Evolutionary conservation across 2,797 vertebrate species (phyloP).

Genomic region (Onychomys torridus): DNA sequence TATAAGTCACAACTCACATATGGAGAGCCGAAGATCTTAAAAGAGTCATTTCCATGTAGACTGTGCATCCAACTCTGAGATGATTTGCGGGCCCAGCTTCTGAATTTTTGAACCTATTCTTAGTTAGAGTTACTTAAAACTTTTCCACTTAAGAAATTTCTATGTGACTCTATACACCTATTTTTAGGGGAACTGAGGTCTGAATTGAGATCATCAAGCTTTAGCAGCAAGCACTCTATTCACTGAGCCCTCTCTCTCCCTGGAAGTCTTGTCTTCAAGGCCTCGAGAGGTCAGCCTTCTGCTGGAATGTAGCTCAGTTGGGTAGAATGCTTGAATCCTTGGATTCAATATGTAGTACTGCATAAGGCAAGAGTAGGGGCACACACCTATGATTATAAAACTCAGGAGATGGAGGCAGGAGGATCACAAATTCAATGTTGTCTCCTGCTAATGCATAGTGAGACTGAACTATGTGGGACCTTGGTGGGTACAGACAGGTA

Average conservation of each 20-base stretch:
- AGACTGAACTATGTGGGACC: background rate
- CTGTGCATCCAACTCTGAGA: background rate
- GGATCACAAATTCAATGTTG: background rate
- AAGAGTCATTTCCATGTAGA: no score
- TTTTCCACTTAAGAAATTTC: background rate
- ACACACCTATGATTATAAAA: no score
- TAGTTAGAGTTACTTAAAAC: background rate
- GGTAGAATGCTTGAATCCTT: background rate
- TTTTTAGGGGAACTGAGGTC: background rate
- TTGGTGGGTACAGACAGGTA: background rate
- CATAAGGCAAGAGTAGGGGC: background rate
- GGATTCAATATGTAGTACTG: background rate
- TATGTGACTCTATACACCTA: background rate
- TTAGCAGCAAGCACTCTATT: background rate
- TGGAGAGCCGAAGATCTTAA: background rate
- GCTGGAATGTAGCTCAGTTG: background rate
- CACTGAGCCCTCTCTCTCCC: background rate
- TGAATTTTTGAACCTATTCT: background rate
- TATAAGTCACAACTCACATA: background rate
- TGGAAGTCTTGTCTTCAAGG: constrained; percentile 26
- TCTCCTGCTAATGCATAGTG: background rate
- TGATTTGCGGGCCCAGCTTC: background rate
- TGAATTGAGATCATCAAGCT: background rate
- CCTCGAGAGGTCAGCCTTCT: background rate
- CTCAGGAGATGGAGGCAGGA: background rate